Base-by-base conservation (phyloP, 2,888 invertebrate genomes). In the Campoplex capitator region DNA sequence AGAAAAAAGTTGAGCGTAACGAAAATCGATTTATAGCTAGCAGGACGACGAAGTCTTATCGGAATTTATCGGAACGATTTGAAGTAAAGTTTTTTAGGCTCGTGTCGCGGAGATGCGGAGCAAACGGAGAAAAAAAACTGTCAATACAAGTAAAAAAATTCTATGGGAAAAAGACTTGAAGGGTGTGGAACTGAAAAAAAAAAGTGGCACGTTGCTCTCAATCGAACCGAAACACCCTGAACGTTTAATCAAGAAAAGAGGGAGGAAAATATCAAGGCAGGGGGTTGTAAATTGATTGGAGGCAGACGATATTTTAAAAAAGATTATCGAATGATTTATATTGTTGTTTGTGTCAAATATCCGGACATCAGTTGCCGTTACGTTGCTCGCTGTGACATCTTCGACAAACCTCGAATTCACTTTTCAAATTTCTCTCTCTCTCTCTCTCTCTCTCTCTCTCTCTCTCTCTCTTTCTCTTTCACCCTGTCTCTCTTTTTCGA, bases 1-100 rank as follows among this genome's bases (percentile, higher is more conserved):
- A 13, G 16, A 70, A 56, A 56, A 67, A 81, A 73, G 42, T 67
- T 74, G 74, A 54, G 67, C 54, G 51, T 51, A 74, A 67, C 51
- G 67, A 56, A 65, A 74, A 32, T 78, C 67, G n/a, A 54, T 68
- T 67, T 32, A 78, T 74, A 42, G 18, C 54, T 48, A 51, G 38
- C 38, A 38, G 48, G 23, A 68, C 67, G 28, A 38, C 67, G 28
- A 38, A 73, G 73, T 67, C 9, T 32, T 56, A 32, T 62, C 62
- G 16, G 6, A 62, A 62, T 62, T 32, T 32, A 62, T 62, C 28
- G 32, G 62, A 62, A 62, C 62, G 32, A 32, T 32, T 32, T 2
- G 32, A n/a, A 62, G 35, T 68, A 45, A 45, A 70, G 42, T 58
- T 13, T 28, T 62, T 62, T 62, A 62, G 62, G 62, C 32, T 62